A percentile compares a stretch with the other conserved stretches of the same genome.
phyloP scores from a whole-genome alignment of 2,113 vertebrate species.

The Tragulus kanchil region DNA sequence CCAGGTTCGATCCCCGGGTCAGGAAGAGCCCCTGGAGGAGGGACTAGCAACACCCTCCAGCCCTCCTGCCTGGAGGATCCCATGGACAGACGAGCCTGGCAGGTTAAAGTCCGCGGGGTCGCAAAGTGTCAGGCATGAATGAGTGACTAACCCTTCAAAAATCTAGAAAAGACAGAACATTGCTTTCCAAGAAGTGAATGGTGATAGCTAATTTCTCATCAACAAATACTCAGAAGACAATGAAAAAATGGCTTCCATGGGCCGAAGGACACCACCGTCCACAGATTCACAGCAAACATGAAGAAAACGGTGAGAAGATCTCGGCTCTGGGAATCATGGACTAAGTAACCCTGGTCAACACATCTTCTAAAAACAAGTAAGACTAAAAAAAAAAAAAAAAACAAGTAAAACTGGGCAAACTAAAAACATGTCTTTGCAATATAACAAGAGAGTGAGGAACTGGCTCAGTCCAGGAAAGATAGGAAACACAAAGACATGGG shows the following conservation, averaged over 20 bases:
- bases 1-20: too few relatives aligned
- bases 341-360: neutral
- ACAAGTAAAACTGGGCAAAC: neutral
- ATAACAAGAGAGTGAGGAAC: neutral
- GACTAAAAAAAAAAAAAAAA: too few relatives aligned
- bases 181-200: neutral
- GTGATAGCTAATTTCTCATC: neutral
- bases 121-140: too few relatives aligned
- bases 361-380: neutral
- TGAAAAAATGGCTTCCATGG: neutral
- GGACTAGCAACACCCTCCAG: too few relatives aligned
- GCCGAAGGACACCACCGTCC: neutral
- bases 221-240: neutral
- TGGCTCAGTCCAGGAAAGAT: neutral
- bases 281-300: neutral
- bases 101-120: too few relatives aligned
- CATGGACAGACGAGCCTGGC: too few relatives aligned
- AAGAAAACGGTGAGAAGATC: too few relatives aligned
- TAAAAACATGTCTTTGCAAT: neutral
- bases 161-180: neutral
- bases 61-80: too few relatives aligned
- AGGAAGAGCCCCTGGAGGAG: too few relatives aligned
- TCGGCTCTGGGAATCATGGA: neutral
- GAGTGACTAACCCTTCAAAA: too few relatives aligned
- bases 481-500: too few relatives aligned